These are phyloP conservation scores for Lycorma delicatula DNA, from an alignment of 1,140 invertebrate species.

Conservation along the genomic window DNA sequence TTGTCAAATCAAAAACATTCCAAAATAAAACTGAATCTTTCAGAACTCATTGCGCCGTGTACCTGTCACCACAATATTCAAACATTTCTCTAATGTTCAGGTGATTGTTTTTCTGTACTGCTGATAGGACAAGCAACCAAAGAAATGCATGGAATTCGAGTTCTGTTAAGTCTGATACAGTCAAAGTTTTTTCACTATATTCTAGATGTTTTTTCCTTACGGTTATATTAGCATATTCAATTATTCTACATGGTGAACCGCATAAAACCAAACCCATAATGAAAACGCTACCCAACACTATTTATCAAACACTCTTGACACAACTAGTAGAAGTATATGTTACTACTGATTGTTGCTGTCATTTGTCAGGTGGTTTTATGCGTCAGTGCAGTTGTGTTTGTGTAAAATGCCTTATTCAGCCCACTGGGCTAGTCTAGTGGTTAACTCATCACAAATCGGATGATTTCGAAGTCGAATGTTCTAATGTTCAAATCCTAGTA, in stretches of 20 bases:
- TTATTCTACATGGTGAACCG: constrained; percentile 12
- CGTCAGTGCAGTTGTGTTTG: no score
- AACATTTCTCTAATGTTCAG: constrained; percentile 15
- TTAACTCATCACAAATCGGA: no score
- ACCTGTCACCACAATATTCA: constrained; percentile 18
- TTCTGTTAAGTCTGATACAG: constrained; percentile 13
- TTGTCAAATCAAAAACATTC: constrained; percentile 23
- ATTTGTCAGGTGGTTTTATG: no score
- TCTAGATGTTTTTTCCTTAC: constrained; percentile 8
- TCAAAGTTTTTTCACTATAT: constrained; percentile 4
- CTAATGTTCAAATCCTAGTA: no score
- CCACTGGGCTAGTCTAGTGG: no score
- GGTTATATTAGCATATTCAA: constrained; percentile 12
- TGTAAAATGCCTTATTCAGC: no score
- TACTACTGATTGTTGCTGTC: no score
- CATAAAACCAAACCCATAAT: no score
- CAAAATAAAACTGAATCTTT: constrained; percentile 25
- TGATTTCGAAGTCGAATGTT: no score
- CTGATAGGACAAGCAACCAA: constrained; percentile 12
- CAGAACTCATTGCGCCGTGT: constrained; percentile 21
- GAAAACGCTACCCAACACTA: no score
- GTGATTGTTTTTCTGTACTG: constrained; percentile 16
- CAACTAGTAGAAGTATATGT: no score
- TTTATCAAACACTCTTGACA: no score
- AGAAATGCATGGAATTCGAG: constrained; percentile 15